Percentiles rank a stretch among this genome's conserved stretches.
These are phyloP conservation scores for Thryonomys swinderianus DNA, from an alignment of 2,113 vertebrate species.

Conservation along the genomic window DNA sequence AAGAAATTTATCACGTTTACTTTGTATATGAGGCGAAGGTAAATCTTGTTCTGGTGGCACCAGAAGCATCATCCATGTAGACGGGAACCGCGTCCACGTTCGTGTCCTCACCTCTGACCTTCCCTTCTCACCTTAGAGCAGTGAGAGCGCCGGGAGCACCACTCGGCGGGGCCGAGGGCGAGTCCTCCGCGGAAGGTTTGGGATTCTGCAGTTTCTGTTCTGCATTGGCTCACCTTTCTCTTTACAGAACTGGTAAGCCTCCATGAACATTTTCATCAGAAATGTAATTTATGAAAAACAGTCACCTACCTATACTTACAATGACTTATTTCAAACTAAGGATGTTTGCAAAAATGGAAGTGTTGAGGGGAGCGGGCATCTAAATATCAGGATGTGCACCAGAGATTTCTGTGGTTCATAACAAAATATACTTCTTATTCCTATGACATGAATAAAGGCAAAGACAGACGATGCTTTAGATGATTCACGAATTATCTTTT, in stretches of 20 bases:
- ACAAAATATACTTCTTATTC: background rate
- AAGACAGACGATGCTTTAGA: background rate
- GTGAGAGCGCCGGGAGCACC: background rate
- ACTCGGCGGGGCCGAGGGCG: accelerated
- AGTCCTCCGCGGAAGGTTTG: background rate
- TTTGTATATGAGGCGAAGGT: background rate
- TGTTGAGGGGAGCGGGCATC: background rate
- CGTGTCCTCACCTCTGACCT: background rate
- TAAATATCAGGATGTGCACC: background rate
- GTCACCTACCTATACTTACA: background rate
- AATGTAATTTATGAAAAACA: background rate
- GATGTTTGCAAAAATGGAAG: background rate
- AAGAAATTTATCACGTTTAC: background rate
- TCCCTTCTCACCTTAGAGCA: background rate
- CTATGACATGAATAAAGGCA: background rate
- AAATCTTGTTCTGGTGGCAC: background rate
- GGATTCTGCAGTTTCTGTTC: background rate
- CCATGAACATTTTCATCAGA: background rate
- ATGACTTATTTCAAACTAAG: background rate
- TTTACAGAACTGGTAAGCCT: background rate
- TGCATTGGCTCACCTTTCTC: background rate
- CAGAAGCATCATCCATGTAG: background rate
- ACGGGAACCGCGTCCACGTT: background rate
- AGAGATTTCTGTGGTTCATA: background rate
- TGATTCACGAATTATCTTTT: background rate